A percentile compares a stretch with the other conserved stretches of the same genome.
These are phyloP conservation scores for Euplagia quadripunctaria DNA, from an alignment of 2,888 invertebrate genomes.

Conservation along the genomic window DNA sequence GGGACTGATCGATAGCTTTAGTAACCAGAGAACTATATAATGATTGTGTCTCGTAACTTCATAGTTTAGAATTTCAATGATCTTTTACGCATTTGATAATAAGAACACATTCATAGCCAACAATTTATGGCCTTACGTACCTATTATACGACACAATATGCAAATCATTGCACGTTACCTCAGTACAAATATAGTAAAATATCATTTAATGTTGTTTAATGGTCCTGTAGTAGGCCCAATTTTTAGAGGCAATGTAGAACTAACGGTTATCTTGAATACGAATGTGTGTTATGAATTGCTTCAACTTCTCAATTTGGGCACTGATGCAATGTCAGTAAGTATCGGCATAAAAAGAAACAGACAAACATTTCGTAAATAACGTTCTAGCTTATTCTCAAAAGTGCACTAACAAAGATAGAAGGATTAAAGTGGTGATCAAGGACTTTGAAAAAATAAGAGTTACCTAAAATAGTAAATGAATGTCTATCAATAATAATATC, in stretches of 20 bases:
- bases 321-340: conserved; percentile 7
- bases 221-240: conserved; percentile 28
- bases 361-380: background rate
- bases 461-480: too few species aligned
- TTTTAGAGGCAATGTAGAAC: conserved; percentile 34
- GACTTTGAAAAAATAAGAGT: too few species aligned
- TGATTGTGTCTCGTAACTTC: background rate
- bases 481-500: too few species aligned
- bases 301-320: conserved; percentile 5
- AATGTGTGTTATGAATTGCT: conserved; percentile 32
- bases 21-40: too few species aligned
- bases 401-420: too few species aligned
- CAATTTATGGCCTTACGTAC: conserved; percentile 4
- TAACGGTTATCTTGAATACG: conserved; percentile 34
- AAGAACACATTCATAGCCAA: background rate
- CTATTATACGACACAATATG: background rate
- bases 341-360: background rate
- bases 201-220: conserved; percentile 32
- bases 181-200: conserved; percentile 31
- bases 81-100: background rate
- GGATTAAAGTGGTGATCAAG: too few species aligned
- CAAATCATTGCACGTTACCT: conserved; percentile 15
- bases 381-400: too few species aligned
- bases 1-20: too few species aligned
- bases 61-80: background rate